phyloP scores from a whole-genome alignment of 37 sponge, comb jelly and placozoan species.

The Halichondria panicea region DNA sequence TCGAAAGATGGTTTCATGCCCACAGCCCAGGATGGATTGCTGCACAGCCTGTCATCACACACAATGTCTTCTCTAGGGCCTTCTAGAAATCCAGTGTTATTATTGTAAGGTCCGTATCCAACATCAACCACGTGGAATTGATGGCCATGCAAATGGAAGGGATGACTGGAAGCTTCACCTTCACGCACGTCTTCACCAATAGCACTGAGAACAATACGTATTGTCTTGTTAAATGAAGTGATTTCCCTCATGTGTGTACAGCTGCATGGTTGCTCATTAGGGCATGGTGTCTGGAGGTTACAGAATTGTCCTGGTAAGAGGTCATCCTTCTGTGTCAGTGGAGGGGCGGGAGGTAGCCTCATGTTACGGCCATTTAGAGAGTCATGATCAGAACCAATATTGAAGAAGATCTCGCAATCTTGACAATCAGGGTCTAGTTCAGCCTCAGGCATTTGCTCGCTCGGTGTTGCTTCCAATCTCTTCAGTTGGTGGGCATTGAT shows the following conservation, averaged over 20 bases:
- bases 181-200: constrained; percentile 11
- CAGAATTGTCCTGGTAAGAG: constrained; percentile 6
- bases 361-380: constrained; percentile 75
- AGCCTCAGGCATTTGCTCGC: not conserved
- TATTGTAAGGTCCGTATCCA: constrained; percentile 58
- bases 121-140: constrained; percentile 68
- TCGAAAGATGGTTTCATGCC: not conserved
- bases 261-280: not conserved
- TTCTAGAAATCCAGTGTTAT: not conserved
- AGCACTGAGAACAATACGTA: constrained; percentile 21
- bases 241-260: constrained; percentile 21
- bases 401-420: constrained; percentile 49
- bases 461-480: constrained; percentile 7
- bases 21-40: constrained; percentile 1
- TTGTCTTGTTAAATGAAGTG: constrained; percentile 18
- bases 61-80: constrained; percentile 15
- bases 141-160: constrained; percentile 77
- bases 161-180: constrained; percentile 37
- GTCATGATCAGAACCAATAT: constrained; percentile 71
- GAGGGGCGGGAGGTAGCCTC: constrained; percentile 44
- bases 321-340: constrained; percentile 9
- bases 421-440: constrained; percentile 12
- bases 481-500: constrained; percentile 33
- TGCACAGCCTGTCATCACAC: constrained; percentile 42
- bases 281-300: constrained; percentile 1